These are phyloP conservation scores for Dermochelys coriacea DNA, from an alignment of 2,797 vertebrate genomes.

Conservation along the genomic window DNA sequence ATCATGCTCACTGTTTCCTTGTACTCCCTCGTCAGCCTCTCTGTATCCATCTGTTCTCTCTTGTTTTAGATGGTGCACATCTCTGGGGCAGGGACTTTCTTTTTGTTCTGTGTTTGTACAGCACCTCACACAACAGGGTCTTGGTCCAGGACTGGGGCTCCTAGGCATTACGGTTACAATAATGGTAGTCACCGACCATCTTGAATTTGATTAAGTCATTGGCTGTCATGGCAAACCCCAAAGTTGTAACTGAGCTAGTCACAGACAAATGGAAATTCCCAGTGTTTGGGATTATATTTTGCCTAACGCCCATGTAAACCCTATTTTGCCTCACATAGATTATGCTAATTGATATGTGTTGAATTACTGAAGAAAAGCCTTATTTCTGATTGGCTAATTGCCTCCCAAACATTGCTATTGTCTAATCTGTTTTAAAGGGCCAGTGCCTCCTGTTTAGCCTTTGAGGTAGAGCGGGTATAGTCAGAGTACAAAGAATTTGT, in stretches of 20 bases:
- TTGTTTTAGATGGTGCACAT: neutral
- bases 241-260: neutral
- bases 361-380: neutral
- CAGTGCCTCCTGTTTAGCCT: neutral
- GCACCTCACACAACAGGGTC: neutral
- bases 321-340: neutral
- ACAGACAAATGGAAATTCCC: neutral
- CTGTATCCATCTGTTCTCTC: neutral
- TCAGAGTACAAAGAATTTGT: neutral
- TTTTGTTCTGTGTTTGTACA: neutral
- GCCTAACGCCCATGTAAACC: neutral
- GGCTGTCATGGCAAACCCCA: too few relatives aligned
- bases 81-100: too few relatives aligned
- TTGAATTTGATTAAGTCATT: neutral
- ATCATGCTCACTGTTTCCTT: neutral
- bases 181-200: neutral
- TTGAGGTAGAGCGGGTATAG: conserved; percentile 1
- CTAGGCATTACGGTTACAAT: neutral
- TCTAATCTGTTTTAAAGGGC: neutral
- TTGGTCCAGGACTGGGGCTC: neutral
- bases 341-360: neutral
- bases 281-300: neutral
- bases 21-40: neutral
- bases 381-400: neutral
- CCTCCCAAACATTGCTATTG: neutral